Percentiles rank a stretch among this genome's conserved stretches.
phyloP scores from a whole-genome alignment of 2,888 invertebrate genomes.

The Aleiodes leptofemur region DNA sequence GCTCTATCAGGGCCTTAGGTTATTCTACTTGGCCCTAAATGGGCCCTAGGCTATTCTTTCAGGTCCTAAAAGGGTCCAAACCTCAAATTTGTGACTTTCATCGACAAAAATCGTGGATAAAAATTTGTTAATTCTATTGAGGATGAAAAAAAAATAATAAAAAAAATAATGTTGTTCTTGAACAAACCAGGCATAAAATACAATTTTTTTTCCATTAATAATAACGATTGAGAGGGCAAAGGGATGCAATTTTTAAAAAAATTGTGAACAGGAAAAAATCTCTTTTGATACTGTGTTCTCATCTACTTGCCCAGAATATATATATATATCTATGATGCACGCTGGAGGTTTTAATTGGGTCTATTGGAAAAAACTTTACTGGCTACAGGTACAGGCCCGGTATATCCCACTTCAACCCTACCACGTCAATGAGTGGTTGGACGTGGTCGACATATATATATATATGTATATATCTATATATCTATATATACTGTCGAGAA shows the following conservation, averaged over 20 bases:
- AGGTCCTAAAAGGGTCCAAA: too few relatives aligned
- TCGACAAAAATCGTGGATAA: too few relatives aligned
- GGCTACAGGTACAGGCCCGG: conserved; percentile 29
- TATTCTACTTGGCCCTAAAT: too few relatives aligned
- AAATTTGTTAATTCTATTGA: too few relatives aligned
- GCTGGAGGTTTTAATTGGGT: conserved; percentile 55
- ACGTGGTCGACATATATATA: conserved; percentile 33
- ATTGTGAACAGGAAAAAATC: background rate
- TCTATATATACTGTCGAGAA: conserved; percentile 17
- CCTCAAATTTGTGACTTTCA: too few relatives aligned
- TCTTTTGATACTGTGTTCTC: conserved; percentile 36
- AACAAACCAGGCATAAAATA: too few relatives aligned
- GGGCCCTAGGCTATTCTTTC: too few relatives aligned
- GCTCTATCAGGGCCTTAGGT: too few relatives aligned
- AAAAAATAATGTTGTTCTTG: background rate
- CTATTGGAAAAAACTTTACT: conserved; percentile 56
- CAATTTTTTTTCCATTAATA: background rate
- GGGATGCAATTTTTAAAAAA: conserved; percentile 9
- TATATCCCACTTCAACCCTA: conserved; percentile 35
- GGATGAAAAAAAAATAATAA: conserved; percentile 7
- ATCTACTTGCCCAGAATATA: conserved; percentile 36
- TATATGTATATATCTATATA: too few relatives aligned
- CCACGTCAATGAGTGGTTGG: conserved; percentile 49
- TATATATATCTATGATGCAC: conserved; percentile 39
- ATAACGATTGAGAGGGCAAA: background rate